Conservation (phyloP, 1,140 invertebrate genomes). For the Drosophila takahashii region DNA sequence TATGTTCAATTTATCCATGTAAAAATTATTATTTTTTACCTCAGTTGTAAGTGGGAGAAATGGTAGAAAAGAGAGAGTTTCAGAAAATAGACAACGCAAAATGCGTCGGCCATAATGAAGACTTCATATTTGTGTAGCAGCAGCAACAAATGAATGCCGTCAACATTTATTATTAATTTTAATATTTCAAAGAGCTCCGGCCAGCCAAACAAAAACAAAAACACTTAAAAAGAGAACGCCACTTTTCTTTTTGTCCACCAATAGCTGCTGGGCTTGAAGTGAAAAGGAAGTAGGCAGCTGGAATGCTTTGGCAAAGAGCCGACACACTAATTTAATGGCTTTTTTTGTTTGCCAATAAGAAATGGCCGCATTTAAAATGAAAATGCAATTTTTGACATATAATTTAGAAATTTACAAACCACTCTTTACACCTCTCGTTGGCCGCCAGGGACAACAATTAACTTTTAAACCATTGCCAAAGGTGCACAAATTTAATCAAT, state of each 20-base stretch:
- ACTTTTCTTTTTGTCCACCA: conserved; percentile 13
- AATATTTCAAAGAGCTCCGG: conserved; percentile 71
- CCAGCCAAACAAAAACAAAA: conserved; percentile 14
- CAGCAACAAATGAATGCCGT: conserved; percentile 64
- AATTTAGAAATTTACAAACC: background rate
- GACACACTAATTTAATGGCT: conserved; percentile 50
- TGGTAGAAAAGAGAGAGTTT: background rate
- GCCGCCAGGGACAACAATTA: conserved; percentile 18
- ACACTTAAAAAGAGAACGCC: background rate
- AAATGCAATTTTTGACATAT: background rate
- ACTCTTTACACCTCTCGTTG: background rate
- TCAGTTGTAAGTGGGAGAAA: background rate
- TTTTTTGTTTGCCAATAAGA: background rate
- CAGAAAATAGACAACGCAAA: conserved; percentile 47
- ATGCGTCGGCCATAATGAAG: conserved; percentile 56
- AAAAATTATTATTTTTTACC: no score
- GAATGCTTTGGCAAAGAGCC: conserved; percentile 41
- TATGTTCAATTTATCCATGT: no score
- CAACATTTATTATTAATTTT: conserved; percentile 81
- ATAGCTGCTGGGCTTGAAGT: background rate
- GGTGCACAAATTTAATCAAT: conserved; percentile 25
- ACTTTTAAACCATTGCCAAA: conserved; percentile 26
- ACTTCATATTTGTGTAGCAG: conserved; percentile 52
- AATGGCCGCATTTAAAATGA: background rate
- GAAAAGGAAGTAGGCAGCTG: conserved; percentile 8